Percentiles rank a stretch among this genome's conserved stretches.
phyloP scores from a whole-genome alignment of 2,797 vertebrate genomes.

The Cynodonichthys magdalenae region DNA sequence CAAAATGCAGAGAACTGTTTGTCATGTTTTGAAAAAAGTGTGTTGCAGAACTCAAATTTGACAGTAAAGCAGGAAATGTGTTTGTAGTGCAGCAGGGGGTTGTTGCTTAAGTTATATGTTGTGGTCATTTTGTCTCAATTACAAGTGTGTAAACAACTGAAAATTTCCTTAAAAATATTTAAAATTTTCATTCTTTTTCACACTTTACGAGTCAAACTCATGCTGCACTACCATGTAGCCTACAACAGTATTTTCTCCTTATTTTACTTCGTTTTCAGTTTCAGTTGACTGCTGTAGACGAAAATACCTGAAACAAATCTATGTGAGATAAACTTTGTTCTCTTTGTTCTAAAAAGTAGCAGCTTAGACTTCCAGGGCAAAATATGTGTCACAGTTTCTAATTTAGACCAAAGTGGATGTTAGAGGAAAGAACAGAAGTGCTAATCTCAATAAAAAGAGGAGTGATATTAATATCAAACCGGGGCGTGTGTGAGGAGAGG shows the following conservation, averaged over 20 bases:
- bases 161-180: too few relatives aligned
- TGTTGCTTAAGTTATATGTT: too few relatives aligned
- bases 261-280: slow-evolving; percentile 14
- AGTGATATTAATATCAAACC: slow-evolving; percentile 96
- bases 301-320: neutral
- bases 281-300: slow-evolving; percentile 16
- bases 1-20: too few relatives aligned
- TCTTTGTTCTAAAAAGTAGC: slow-evolving; percentile 33
- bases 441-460: slow-evolving; percentile 76
- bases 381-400: slow-evolving; percentile 41
- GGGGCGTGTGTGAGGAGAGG: slow-evolving; percentile 81
- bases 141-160: too few relatives aligned
- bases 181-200: too few relatives aligned
- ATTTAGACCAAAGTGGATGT: slow-evolving; percentile 54
- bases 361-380: slow-evolving; percentile 41
- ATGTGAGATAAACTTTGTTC: slow-evolving; percentile 17
- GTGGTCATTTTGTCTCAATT: too few relatives aligned
- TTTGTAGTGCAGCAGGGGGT: too few relatives aligned
- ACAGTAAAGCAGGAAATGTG: too few relatives aligned
- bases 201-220: neutral
- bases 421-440: slow-evolving; percentile 48
- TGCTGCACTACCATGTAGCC: slow-evolving; percentile 1
- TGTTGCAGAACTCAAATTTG: too few relatives aligned
- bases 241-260: slow-evolving; percentile 2
- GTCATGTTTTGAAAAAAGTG: too few relatives aligned